These are phyloP conservation scores for Xanthorhoe spadicearia DNA, from an alignment of 2,888 invertebrate species.

Conservation along the genomic window DNA sequence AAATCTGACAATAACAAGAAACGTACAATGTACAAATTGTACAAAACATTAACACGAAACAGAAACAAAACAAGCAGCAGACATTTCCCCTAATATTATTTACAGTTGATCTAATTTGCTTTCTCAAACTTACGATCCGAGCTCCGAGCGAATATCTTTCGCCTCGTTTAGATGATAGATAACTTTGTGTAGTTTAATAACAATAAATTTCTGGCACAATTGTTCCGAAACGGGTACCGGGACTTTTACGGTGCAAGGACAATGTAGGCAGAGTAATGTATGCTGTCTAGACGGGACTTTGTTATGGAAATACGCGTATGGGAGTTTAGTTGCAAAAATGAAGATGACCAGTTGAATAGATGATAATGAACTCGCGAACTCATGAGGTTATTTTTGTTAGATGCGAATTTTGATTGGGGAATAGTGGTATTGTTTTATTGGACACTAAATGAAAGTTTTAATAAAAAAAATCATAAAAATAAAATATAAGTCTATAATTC, in stretches of 20 bases:
- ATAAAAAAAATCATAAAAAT: too few species aligned
- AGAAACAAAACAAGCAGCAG: slow-evolving; percentile 22
- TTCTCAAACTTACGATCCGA: slow-evolving; percentile 34
- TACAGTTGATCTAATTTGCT: slow-evolving; percentile 40
- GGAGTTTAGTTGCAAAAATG: not conserved
- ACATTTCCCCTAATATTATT: slow-evolving; percentile 33
- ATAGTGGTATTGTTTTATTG: too few species aligned
- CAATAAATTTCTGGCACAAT: slow-evolving; percentile 43
- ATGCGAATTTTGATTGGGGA: too few species aligned
- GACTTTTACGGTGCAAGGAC: slow-evolving; percentile 43
- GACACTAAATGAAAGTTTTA: too few species aligned
- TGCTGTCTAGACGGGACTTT: slow-evolving; percentile 40
- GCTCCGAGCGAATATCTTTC: slow-evolving; percentile 34
- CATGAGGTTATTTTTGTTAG: too few species aligned
- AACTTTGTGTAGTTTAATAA: slow-evolving; percentile 41
- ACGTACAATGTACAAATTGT: slow-evolving; percentile 1
- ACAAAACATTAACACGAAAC: slow-evolving; percentile 16
- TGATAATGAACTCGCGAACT: not conserved
- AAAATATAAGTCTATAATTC: too few species aligned
- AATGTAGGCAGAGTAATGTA: slow-evolving; percentile 40
- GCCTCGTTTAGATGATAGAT: slow-evolving; percentile 47
- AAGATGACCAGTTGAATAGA: not conserved
- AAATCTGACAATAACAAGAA: not conserved
- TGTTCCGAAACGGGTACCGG: slow-evolving; percentile 28
- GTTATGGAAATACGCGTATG: slow-evolving; percentile 12